These are phyloP conservation scores for Ailuropoda melanoleuca DNA, from an alignment of 2,113 vertebrate species.

Conservation along the genomic window DNA sequence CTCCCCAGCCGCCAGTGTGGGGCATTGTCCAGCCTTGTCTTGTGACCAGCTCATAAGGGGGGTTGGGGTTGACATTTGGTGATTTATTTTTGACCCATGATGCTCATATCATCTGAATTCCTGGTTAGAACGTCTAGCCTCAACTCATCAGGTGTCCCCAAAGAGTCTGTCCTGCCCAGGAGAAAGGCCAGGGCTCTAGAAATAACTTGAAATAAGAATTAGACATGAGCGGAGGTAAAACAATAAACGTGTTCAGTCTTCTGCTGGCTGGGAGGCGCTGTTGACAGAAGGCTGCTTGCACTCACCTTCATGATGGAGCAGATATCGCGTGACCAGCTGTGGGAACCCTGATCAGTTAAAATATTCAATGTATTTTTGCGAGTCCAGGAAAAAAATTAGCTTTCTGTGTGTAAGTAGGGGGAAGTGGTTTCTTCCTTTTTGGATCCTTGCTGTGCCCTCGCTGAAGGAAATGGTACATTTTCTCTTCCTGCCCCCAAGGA, in stretches of 20 bases:
- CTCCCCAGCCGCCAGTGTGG: background rate
- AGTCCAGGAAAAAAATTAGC: background rate
- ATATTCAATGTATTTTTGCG: background rate
- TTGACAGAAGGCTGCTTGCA: background rate
- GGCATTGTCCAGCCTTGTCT: background rate
- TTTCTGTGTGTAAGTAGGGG: background rate
- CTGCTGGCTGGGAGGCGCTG: rapidly evolving
- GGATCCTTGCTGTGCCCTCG: background rate
- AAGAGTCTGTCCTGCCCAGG: background rate
- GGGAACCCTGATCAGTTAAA: background rate
- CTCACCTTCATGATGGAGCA: background rate
- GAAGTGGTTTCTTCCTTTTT: background rate
- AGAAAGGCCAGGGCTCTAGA: background rate
- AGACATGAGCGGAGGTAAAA: background rate
- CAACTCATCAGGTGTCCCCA: background rate
- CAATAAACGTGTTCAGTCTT: rapidly evolving
- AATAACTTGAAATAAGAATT: background rate
- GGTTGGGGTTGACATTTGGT: background rate
- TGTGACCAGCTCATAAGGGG: background rate
- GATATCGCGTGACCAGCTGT: no score
- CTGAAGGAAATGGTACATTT: background rate
- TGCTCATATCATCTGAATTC: background rate
- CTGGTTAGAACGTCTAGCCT: background rate
- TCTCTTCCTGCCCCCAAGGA: background rate
- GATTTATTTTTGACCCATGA: background rate